A percentile compares a stretch with the other conserved stretches of the same genome.
These are phyloP conservation scores for fruit fly (Drosophila melanogaster) DNA, from an alignment of 1,140 invertebrate genomes.

Conservation along the genomic window Release_6_plus_ISO1_MT NT_033779.5:12686001-12686500, in stretches of 20 bases:
- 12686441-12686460: no score
- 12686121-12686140: slow-evolving; percentile 38
- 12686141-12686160: slow-evolving; percentile 39
- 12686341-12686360: neutral
- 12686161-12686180: slow-evolving; percentile 48
- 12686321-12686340: neutral
- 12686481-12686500: no score
- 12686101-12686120: slow-evolving; percentile 54
- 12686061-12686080: slow-evolving; percentile 64
- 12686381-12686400: no score
- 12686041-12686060: slow-evolving; percentile 51
- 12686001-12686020: slow-evolving; percentile 70
- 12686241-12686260: slow-evolving; percentile 66
- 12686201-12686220: slow-evolving; percentile 78
- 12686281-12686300: slow-evolving; percentile 65
- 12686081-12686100: slow-evolving; percentile 42
- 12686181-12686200: slow-evolving; percentile 43
- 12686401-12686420: no score
- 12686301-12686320: slow-evolving; percentile 42
- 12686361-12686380: no score
- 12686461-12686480: no score
- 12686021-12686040: slow-evolving; percentile 37
- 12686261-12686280: slow-evolving; percentile 63
- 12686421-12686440: no score
- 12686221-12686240: slow-evolving; percentile 81